phyloP scores from a whole-genome alignment of 2,888 invertebrate genomes.

The Oxyscelio sp. region DNA sequence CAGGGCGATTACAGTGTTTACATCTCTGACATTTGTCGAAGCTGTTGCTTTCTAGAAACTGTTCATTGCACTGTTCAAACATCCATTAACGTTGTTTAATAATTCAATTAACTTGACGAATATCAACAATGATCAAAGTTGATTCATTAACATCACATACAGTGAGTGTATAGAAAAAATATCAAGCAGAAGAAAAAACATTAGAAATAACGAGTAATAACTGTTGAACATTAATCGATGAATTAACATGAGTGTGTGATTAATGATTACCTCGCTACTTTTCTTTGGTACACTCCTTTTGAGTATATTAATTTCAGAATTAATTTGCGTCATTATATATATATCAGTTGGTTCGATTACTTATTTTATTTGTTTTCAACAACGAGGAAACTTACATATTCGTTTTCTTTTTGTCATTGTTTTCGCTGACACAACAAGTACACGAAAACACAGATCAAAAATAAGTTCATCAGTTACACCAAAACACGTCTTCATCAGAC shows the following conservation, averaged over 20 bases:
- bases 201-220: slow-evolving; percentile 7
- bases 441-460: slow-evolving; percentile 30
- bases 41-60: slow-evolving; percentile 49
- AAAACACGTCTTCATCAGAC: slow-evolving; percentile 26
- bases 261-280: slow-evolving; percentile 70
- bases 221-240: slow-evolving; percentile 16
- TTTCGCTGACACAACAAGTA: slow-evolving; percentile 51
- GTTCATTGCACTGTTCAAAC: slow-evolving; percentile 41
- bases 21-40: slow-evolving; percentile 42
- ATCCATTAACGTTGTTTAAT: slow-evolving; percentile 43
- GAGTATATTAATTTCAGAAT: slow-evolving; percentile 80
- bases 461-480: slow-evolving; percentile 3
- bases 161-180: slow-evolving; percentile 43
- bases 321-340: slow-evolving; percentile 72
- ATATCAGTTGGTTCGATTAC: slow-evolving; percentile 80
- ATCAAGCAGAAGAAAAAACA: not conserved
- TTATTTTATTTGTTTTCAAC: slow-evolving; percentile 76
- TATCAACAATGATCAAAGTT: slow-evolving; percentile 49
- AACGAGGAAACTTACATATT: slow-evolving; percentile 88
- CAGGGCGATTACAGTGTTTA: slow-evolving; percentile 44
- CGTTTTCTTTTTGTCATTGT: slow-evolving; percentile 75
- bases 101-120: slow-evolving; percentile 55
- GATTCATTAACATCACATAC: slow-evolving; percentile 43
- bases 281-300: slow-evolving; percentile 80
- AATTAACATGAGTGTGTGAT: slow-evolving; percentile 72